A percentile compares a stretch with the other conserved stretches of the same genome.
phyloP scores from a whole-genome alignment of 2,797 vertebrate species.

The Mormyrus hasselquistii region DNA sequence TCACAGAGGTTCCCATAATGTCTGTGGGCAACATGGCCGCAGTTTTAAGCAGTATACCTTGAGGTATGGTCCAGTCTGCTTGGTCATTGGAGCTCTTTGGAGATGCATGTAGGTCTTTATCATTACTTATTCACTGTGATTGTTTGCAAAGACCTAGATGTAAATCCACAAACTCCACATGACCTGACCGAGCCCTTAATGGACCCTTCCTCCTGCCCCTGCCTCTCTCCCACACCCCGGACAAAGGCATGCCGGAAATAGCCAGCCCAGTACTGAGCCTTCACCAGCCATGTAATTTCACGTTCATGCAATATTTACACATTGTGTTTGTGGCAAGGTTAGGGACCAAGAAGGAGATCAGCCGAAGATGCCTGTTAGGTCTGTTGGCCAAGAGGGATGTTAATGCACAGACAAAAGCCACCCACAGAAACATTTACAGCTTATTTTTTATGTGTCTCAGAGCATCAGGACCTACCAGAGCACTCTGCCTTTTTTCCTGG shows the following conservation, averaged over 20 bases:
- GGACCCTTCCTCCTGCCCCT: background rate
- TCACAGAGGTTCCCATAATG: background rate
- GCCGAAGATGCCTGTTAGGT: background rate
- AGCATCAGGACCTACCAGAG: background rate
- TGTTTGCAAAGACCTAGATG: background rate
- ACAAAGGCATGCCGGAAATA: background rate
- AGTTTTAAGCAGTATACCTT: background rate
- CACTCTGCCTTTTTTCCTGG: background rate
- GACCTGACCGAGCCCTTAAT: background rate
- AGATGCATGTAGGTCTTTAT: background rate
- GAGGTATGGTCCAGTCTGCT: background rate
- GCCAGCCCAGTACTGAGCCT: background rate
- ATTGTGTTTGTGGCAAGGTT: background rate
- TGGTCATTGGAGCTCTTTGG: background rate
- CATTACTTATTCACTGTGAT: background rate
- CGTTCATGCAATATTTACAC: background rate
- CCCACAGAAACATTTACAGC: background rate
- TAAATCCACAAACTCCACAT: background rate
- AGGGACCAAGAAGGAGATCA: background rate
- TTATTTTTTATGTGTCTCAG: background rate
- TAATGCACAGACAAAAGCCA: background rate
- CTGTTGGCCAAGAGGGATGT: background rate
- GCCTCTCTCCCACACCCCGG: background rate
- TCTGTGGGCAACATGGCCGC: background rate
- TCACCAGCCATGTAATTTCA: background rate